Conservation (phyloP, 2,113 vertebrate genomes). For the Nothoprocta perdicaria region DNA sequence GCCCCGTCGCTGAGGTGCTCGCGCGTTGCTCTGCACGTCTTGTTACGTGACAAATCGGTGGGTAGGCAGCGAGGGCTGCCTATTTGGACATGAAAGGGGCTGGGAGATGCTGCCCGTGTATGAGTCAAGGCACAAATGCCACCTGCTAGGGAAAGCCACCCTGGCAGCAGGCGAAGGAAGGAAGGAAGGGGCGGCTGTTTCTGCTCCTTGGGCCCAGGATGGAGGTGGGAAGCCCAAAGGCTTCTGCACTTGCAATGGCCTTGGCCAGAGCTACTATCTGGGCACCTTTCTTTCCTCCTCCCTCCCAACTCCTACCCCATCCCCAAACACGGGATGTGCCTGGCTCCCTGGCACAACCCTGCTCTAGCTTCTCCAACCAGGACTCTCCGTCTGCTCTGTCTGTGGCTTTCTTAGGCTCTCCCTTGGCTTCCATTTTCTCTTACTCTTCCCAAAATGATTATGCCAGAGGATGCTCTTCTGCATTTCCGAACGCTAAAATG, state of each 20-base stretch:
- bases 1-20: too few relatives aligned
- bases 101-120: background rate
- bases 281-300: background rate
- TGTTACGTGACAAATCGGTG: fast-evolving
- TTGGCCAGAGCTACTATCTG: background rate
- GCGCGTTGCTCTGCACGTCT: too few relatives aligned
- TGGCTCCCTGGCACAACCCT: background rate
- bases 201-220: background rate
- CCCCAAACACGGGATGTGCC: background rate
- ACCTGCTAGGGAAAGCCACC: background rate
- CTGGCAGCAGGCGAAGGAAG: background rate
- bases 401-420: background rate
- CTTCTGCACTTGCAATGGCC: background rate
- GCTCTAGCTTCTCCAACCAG: background rate
- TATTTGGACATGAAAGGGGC: background rate
- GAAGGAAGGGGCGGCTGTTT: background rate
- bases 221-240: background rate
- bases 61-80: background rate
- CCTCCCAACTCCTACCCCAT: background rate
- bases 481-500: background rate
- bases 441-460: background rate
- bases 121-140: background rate
- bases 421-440: background rate
- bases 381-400: background rate
- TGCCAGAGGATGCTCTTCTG: background rate